These are phyloP conservation scores for Machaerirhynchus nigripectus DNA, from an alignment of 2,113 vertebrate species.

Conservation along the genomic window DNA sequence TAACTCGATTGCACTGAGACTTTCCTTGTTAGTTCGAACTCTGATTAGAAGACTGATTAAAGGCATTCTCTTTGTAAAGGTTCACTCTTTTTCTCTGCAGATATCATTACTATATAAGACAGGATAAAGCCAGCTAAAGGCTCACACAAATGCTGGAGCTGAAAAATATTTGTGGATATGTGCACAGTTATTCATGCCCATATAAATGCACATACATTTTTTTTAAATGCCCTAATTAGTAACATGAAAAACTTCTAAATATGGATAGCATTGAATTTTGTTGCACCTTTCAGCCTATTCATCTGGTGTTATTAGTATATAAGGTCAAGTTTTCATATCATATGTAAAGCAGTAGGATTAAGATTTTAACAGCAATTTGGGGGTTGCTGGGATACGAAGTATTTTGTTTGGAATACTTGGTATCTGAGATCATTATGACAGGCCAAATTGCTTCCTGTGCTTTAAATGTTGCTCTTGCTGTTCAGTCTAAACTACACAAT, in stretches of 20 bases:
- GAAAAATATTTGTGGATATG: background rate
- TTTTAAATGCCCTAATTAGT: background rate
- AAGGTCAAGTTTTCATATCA: background rate
- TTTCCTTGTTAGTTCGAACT: conserved; percentile 36
- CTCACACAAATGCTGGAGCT: background rate
- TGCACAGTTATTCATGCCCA: background rate
- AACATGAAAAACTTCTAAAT: background rate
- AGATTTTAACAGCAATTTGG: conserved; percentile 33
- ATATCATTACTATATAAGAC: background rate
- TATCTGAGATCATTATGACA: background rate
- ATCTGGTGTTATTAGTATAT: background rate
- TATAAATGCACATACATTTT: background rate
- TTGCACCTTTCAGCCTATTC: background rate
- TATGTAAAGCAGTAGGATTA: conserved; percentile 13
- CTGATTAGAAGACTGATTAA: conserved; percentile 49
- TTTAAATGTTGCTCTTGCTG: background rate
- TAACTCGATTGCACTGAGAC: background rate
- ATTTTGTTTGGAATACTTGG: conserved; percentile 3
- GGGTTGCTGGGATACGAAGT: conserved; percentile 24
- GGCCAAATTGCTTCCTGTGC: conserved; percentile 11
- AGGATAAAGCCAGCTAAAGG: background rate
- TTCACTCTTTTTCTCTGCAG: conserved; percentile 36
- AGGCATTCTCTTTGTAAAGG: conserved; percentile 41
- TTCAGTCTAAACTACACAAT: background rate
- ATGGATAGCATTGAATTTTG: background rate